Percentiles rank a stretch among this genome's conserved stretches.
Conservation (phyloP, 2,888 invertebrate species). For the Tetranychus truncatus region DNA sequence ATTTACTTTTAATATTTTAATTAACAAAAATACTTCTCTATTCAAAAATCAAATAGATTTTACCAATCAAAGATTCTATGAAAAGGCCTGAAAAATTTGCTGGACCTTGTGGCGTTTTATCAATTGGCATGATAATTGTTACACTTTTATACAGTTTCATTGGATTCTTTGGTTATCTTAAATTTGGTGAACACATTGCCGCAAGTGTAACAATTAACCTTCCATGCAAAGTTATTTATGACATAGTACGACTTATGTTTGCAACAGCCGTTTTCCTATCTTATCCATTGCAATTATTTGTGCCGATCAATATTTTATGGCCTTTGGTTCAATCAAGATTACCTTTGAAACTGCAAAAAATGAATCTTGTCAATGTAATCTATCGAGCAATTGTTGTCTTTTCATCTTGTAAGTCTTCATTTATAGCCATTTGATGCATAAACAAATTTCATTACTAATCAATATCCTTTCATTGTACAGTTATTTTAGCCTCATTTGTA, state of each 20-base stretch:
- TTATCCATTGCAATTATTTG: slow-evolving; percentile 80
- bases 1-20: background rate
- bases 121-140: slow-evolving; percentile 36
- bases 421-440: background rate
- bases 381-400: slow-evolving; percentile 52
- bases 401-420: slow-evolving; percentile 40
- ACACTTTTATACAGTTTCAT: slow-evolving; percentile 35
- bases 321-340: slow-evolving; percentile 36
- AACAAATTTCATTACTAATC: background rate
- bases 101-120: slow-evolving; percentile 36
- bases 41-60: slow-evolving; percentile 13
- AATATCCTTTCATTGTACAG: background rate
- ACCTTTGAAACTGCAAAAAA: slow-evolving; percentile 39
- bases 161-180: slow-evolving; percentile 39
- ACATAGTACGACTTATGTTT: slow-evolving; percentile 65
- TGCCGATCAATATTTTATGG: slow-evolving; percentile 74
- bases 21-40: background rate
- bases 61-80: slow-evolving; percentile 40
- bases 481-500: slow-evolving; percentile 57
- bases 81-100: slow-evolving; percentile 35
- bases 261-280: slow-evolving; percentile 74
- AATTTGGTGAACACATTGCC: slow-evolving; percentile 34
- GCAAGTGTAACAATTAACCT: slow-evolving; percentile 38
- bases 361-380: slow-evolving; percentile 47
- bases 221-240: slow-evolving; percentile 42